These are phyloP conservation scores for Sanderia malayensis DNA, from an alignment of 30 jellyfish, hydroid and myxozoan species.

Conservation along the genomic window DNA sequence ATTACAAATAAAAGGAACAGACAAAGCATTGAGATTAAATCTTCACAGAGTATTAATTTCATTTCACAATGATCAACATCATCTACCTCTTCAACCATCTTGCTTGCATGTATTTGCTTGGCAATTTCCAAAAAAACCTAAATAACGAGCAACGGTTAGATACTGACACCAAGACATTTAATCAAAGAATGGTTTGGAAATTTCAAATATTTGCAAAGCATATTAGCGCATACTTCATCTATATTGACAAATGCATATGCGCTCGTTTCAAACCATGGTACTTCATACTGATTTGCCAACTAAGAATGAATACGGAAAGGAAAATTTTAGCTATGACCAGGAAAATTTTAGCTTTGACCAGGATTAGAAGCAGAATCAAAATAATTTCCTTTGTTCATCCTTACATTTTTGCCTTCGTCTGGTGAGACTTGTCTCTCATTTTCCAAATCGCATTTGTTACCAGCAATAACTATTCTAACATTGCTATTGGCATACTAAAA, in stretches of 20 bases:
- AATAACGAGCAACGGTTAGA: too few species aligned
- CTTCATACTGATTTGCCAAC: slow-evolving; percentile 85
- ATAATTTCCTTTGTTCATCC: too few species aligned
- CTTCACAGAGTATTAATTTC: too few species aligned
- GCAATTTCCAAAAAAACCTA: slow-evolving; percentile 79
- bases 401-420: slow-evolving; percentile 84
- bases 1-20: neutral
- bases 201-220: slow-evolving; percentile 21
- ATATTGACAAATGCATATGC: slow-evolving; percentile 87
- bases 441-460: slow-evolving; percentile 88
- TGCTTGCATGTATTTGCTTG: slow-evolving; percentile 55
- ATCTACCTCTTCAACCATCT: slow-evolving; percentile 71
- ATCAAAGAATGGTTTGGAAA: too few species aligned
- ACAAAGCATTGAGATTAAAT: too few species aligned
- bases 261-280: slow-evolving; percentile 96
- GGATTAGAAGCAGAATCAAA: too few species aligned
- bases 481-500: slow-evolving; percentile 84
- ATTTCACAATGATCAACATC: too few species aligned
- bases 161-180: too few species aligned
- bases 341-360: too few species aligned
- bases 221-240: slow-evolving; percentile 78
- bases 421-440: slow-evolving; percentile 77
- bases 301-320: too few species aligned
- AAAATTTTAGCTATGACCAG: too few species aligned
- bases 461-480: slow-evolving; percentile 73